Evolutionary conservation across 2,113 vertebrate species (phyloP), one percentile per base, ranked within the genome.

Genomic region (Carettochelys insculpta): DNA sequence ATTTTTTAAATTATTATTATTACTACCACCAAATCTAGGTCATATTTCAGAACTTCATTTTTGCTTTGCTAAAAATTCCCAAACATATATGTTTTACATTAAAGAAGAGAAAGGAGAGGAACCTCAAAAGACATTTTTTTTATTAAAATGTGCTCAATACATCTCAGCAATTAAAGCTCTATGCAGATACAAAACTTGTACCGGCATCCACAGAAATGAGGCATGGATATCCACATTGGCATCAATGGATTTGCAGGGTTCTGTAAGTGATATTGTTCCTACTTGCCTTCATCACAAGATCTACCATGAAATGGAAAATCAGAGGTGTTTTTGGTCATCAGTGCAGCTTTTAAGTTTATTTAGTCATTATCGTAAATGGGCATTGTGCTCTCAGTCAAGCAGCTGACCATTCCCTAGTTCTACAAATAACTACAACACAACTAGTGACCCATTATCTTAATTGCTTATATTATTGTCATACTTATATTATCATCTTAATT

Each of bases 311-410:
- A 1, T 10, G 19, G 0, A 77, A 47, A 31, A 10, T 9, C 17
- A 16, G 7, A 11, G 58, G 51, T 20, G 80, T 38, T 84, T 25
- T 71, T 45, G 38, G 48, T 80, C 47, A 73, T 11, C 47, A 38
- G 53, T 8, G n/a, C 7, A 68, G 43, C 10, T 73, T 56, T 71
- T 43, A 58, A 12, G 20, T 52, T n/a, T 29, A 45, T 38, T 19
- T 45, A 41, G 75, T n/a, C 27, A 82, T 5, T 0, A 0, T 47
- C 1, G 9, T 71, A 24, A 12, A 43, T 27, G 47, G 48, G 13
- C 34, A 82, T 2, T n/a, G 51, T 50, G 50, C 4, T 24, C 43
- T 20, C 10, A 20, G 47, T 27, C 58, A 31, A 22, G 61, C 61
- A 43, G 22, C 65, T 71, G 41, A 43, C 41, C 11, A 45, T 45